Base-by-base conservation (phyloP, 2,797 vertebrate genomes). In the Octomys mimax region DNA sequence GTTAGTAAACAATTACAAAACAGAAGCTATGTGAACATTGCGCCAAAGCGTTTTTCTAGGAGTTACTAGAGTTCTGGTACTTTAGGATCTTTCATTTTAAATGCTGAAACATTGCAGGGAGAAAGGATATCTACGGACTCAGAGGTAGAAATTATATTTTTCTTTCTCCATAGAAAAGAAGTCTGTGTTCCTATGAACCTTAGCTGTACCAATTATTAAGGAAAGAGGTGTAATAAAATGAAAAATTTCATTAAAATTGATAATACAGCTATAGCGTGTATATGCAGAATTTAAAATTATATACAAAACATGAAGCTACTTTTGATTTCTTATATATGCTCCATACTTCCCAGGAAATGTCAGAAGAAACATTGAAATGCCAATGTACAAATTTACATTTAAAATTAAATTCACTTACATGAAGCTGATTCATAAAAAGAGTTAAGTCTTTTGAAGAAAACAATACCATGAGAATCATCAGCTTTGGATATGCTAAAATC, bases 361-460 rank as follows among this genome's bases (percentile, higher is more conserved):
- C 64, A 95, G 49, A 84, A 89, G 66, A 87, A 61, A 66, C 36
- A 68, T 64, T 79, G 89, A 90, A 85, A 95, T 88, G 12, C 28
- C 22, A 52, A 68, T 89, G 24, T 33, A 75, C 54, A 64, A 77
- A 75, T 79, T 89, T 82, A 71, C 39, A 21, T 78, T 83, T 87
- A 73, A 93, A 68, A 61, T 92, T 78, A 90, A 83, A 84, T 64
- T 94, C 52, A 84, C 18, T 88, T 96, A 81, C 18, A 64, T 2
- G 10, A 75, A 78, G 91, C 22, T 64, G 36, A 92, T 87, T 89
- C 70, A 84, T 57, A 42, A 21, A 64, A 59, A 36, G 54, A 94
- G 16, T 73, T 92, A 36, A 84, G 70, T 81, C 2, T 81, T 92
- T 89, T 61, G 33, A 36, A 82, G 87, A 82, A 59, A 91, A 71